A percentile compares a stretch with the other conserved stretches of the same genome.
phyloP scores from a whole-genome alignment of 2,113 vertebrate species.

The Pan troglodytes region NHGRI_mPanTro3-v2.1_pri NC_072398.2:207047001-207047500 shows the following conservation, averaged over 20 bases:
- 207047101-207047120: constrained; percentile 44
- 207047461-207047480: not conserved
- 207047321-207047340: not conserved
- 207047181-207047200: constrained; percentile 58
- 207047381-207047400: not conserved
- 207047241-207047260: constrained; percentile 44
- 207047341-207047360: not conserved
- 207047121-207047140: constrained; percentile 67
- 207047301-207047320: not conserved
- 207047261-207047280: not conserved
- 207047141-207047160: constrained; percentile 52
- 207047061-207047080: constrained; percentile 41
- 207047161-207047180: constrained; percentile 51
- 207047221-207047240: constrained; percentile 27
- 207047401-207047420: not conserved
- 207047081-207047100: constrained; percentile 59
- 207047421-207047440: not conserved
- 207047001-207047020: constrained; percentile 42
- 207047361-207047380: not conserved
- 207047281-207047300: not conserved
- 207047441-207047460: not conserved
- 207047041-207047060: constrained; percentile 29
- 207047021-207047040: constrained; percentile 51
- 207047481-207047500: not conserved
- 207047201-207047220: constrained; percentile 58